Conservation (phyloP, 2,888 invertebrate species). For the Tromatobia lineatoria region DNA sequence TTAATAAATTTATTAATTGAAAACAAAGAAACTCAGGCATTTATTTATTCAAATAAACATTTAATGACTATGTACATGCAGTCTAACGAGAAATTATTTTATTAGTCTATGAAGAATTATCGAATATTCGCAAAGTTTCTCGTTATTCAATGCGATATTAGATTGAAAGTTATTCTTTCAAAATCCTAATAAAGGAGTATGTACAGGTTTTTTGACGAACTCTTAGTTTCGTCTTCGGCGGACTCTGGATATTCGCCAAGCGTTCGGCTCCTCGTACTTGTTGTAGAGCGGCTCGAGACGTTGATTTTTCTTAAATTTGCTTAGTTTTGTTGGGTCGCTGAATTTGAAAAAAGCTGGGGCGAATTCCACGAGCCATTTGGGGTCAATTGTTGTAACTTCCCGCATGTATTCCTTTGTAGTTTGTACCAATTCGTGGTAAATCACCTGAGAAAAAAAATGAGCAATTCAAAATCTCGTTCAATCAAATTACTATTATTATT, state of each 20-base stretch:
- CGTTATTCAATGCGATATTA: background rate
- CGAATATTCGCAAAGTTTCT: constrained; percentile 1
- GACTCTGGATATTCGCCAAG: constrained; percentile 99
- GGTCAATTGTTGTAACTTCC: constrained; percentile 98
- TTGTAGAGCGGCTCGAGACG: constrained; percentile 98
- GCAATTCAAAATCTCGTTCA: too few species aligned
- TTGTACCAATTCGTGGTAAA: constrained; percentile 99
- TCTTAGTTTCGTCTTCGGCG: constrained; percentile 93
- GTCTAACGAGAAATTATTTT: constrained; percentile 5
- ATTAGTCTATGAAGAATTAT: background rate
- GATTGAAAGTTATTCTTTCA: background rate
- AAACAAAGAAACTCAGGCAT: constrained; percentile 56
- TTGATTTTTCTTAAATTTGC: constrained; percentile 99
- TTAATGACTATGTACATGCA: constrained; percentile 35
- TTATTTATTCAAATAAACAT: constrained; percentile 26
- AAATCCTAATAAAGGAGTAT: background rate
- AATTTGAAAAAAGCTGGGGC: constrained; percentile 99
- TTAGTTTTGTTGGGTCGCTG: constrained; percentile 98
- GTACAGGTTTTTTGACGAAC: background rate
- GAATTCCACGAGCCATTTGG: constrained; percentile 99
- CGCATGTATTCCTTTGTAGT: constrained; percentile 99
- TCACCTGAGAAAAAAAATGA: constrained; percentile 88
- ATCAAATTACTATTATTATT: too few species aligned
- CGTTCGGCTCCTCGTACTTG: constrained; percentile 99
- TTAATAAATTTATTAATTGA: constrained; percentile 81